Conservation (phyloP, 1,140 invertebrate species). For the Hormaphis cornu region DNA sequence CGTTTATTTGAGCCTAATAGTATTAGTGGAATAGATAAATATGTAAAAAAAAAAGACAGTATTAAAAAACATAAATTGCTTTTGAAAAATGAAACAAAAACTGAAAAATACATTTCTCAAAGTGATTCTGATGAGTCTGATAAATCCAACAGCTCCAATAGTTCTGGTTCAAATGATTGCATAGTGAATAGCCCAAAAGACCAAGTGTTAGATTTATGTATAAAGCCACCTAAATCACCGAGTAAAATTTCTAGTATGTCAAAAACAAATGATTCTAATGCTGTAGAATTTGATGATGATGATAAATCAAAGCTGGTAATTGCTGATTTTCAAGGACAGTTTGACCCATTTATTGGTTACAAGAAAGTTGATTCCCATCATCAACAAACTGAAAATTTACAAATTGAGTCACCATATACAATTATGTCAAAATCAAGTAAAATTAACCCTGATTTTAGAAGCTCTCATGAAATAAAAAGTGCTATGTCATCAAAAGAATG, state of each 20-base stretch:
- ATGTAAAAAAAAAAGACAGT: background rate
- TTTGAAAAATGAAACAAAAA: background rate
- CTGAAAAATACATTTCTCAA: background rate
- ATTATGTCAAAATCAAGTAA: background rate
- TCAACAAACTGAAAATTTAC: background rate
- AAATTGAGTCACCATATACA: background rate
- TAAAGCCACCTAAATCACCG: constrained; percentile 46
- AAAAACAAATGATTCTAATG: background rate
- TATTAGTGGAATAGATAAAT: background rate
- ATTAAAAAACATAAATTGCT: background rate
- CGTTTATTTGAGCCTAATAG: background rate
- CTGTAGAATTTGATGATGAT: constrained; percentile 41
- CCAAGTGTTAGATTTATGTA: constrained; percentile 49
- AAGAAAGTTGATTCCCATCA: background rate
- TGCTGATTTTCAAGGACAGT: background rate
- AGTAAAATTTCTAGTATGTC: constrained; percentile 35
- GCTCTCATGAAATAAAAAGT: background rate
- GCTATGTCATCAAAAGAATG: background rate
- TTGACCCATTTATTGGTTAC: background rate
- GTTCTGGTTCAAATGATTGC: background rate
- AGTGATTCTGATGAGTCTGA: background rate
- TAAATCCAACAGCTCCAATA: background rate
- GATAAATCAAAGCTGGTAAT: constrained; percentile 24
- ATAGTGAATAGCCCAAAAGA: background rate
- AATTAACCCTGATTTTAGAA: background rate